Percentiles rank a stretch among this genome's conserved stretches.
These are phyloP conservation scores for Acanthisitta chloris DNA, from an alignment of 2,113 vertebrate genomes.

Conservation along the genomic window DNA sequence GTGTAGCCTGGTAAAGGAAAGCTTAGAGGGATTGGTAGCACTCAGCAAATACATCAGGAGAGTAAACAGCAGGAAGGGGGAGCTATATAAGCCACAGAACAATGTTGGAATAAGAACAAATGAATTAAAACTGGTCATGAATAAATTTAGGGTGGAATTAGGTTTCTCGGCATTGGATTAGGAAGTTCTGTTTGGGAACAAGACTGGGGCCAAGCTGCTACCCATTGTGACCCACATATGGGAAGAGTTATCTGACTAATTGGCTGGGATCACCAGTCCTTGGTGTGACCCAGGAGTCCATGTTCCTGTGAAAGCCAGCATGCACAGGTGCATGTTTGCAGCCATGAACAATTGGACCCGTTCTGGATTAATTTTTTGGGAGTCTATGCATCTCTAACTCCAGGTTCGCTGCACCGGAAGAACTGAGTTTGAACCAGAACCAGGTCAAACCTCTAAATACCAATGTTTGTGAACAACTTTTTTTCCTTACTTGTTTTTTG, in stretches of 20 bases:
- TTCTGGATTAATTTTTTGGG: background rate
- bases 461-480: background rate
- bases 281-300: background rate
- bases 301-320: background rate
- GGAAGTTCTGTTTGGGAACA: background rate
- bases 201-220: background rate
- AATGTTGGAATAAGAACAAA: constrained; percentile 4
- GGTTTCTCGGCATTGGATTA: background rate
- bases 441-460: background rate
- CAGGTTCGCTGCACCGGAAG: background rate
- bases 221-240: background rate
- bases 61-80: background rate
- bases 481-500: background rate
- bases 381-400: accelerated
- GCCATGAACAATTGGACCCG: accelerated
- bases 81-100: background rate
- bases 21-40: constrained; percentile 1
- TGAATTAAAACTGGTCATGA: constrained; percentile 18
- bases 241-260: background rate
- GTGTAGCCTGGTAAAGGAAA: background rate
- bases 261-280: background rate
- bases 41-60: background rate
- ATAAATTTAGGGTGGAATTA: background rate
- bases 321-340: background rate
- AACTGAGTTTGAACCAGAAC: background rate